These are phyloP conservation scores for Sylvia atricapilla DNA, from an alignment of 2,113 vertebrate genomes.

Conservation along the genomic window DNA sequence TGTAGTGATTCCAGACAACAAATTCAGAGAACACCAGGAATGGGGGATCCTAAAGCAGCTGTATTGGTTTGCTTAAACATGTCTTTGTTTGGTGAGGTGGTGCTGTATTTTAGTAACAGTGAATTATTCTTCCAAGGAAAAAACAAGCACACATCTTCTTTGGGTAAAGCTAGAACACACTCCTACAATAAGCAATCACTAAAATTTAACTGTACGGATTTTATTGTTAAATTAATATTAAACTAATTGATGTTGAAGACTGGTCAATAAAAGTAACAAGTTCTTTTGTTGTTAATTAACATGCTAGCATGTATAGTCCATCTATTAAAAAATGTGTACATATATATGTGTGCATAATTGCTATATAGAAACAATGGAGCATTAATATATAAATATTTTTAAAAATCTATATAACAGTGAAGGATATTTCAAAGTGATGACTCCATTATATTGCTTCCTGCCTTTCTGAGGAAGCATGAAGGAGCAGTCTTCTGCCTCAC, in stretches of 20 bases:
- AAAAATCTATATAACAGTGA: background rate
- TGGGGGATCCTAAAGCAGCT: background rate
- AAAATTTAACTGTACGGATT: background rate
- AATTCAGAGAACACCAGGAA: background rate
- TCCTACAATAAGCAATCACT: background rate
- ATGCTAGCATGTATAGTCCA: no score
- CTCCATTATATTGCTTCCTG: background rate
- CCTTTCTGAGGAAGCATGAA: background rate
- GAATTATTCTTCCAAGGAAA: background rate
- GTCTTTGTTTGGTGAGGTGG: background rate
- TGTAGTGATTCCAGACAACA: background rate
- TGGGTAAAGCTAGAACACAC: background rate
- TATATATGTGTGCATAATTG: background rate
- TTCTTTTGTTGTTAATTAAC: background rate
- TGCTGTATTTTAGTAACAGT: background rate
- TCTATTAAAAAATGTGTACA: fast-evolving
- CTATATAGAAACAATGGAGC: background rate
- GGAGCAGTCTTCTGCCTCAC: background rate
- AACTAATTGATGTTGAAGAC: background rate
- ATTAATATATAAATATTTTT: no score
- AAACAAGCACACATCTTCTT: background rate
- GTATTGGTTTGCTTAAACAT: background rate
- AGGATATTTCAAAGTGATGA: background rate
- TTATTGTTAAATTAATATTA: background rate
- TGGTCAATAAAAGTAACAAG: background rate